Conservation (phyloP, 2,888 invertebrate genomes). For the Ophioninae sp. region DNA sequence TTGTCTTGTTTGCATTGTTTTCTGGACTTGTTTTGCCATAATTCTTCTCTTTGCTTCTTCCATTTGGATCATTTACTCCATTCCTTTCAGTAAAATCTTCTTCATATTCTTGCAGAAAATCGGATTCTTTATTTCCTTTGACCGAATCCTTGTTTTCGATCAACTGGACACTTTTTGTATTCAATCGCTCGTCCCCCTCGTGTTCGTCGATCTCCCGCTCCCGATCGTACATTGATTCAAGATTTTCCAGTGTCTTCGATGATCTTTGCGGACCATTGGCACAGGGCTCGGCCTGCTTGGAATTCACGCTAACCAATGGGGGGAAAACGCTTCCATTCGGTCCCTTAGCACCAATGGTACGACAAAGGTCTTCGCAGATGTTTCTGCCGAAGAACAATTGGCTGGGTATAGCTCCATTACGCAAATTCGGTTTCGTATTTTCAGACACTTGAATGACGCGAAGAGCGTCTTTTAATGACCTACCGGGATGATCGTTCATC, state of each 20-base stretch:
- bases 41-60: neutral
- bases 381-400: slow-evolving; percentile 69
- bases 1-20: no score
- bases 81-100: neutral
- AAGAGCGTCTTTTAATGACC: slow-evolving; percentile 70
- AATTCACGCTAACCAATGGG: neutral
- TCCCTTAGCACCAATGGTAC: slow-evolving; percentile 44
- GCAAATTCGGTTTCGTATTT: slow-evolving; percentile 67
- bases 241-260: neutral
- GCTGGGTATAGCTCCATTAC: slow-evolving; percentile 68
- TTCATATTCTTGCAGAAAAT: neutral
- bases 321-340: slow-evolving; percentile 21
- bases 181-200: neutral
- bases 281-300: neutral
- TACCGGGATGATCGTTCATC: slow-evolving; percentile 68
- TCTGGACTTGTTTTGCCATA: neutral
- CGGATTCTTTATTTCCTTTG: neutral
- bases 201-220: slow-evolving; percentile 10
- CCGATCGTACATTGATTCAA: neutral
- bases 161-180: neutral
- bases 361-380: slow-evolving; percentile 64
- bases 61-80: neutral
- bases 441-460: slow-evolving; percentile 71
- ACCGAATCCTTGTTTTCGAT: neutral
- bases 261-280: neutral